These are phyloP conservation scores for Musca vetustissima DNA, from an alignment of 1,140 invertebrate genomes.

Conservation along the genomic window DNA sequence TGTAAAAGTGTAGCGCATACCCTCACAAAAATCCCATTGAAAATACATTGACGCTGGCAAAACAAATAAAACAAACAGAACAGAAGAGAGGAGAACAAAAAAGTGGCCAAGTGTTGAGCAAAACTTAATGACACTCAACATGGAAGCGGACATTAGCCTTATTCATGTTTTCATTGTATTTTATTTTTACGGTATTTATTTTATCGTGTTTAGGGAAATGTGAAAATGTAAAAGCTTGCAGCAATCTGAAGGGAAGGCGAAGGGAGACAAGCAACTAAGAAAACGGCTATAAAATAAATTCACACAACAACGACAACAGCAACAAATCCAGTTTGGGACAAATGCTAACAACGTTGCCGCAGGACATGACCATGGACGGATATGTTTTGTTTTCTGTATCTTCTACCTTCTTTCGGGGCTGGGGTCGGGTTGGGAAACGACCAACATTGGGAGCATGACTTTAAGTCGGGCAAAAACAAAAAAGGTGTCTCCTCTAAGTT, in stretches of 20 bases:
- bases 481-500: slow-evolving; percentile 9
- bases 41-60: too few species aligned
- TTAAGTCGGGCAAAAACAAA: not conserved
- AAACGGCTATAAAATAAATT: not conserved
- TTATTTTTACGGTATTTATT: not conserved
- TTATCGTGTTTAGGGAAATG: not conserved
- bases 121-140: slow-evolving; percentile 55
- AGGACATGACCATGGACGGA: too few species aligned
- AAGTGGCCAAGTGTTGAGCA: slow-evolving; percentile 53
- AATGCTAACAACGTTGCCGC: too few species aligned
- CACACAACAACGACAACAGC: too few species aligned
- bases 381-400: too few species aligned
- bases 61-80: not conserved
- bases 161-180: slow-evolving; percentile 37
- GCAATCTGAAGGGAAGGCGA: not conserved
- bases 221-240: too few species aligned
- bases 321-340: too few species aligned
- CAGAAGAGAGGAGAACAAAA: not conserved
- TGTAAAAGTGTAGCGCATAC: too few species aligned
- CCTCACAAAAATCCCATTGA: too few species aligned
- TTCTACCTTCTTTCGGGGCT: too few species aligned
- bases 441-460: too few species aligned
- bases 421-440: too few species aligned
- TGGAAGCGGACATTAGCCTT: slow-evolving; percentile 54
- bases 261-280: not conserved